Conservation (phyloP, 2,797 vertebrate species). For the Dipus sagitta region DNA sequence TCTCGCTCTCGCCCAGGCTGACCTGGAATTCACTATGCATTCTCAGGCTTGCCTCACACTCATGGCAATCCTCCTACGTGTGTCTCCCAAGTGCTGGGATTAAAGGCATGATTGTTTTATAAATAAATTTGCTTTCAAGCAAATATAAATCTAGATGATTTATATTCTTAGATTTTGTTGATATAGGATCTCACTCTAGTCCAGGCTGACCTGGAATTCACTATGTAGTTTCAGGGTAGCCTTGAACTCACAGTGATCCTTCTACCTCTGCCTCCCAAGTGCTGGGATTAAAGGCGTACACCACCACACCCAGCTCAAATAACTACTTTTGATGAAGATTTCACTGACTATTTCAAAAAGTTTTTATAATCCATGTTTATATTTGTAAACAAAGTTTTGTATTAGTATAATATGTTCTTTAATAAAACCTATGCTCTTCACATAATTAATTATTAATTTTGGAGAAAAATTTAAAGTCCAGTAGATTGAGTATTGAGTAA, state of each 20-base stretch:
- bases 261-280: no score
- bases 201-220: no score
- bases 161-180: background rate
- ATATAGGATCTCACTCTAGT: no score
- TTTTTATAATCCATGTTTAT: background rate
- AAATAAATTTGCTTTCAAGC: constrained; percentile 46
- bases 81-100: no score
- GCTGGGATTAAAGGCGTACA: no score
- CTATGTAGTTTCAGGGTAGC: no score
- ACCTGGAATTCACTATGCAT: no score
- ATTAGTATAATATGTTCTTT: background rate
- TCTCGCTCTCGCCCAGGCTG: no score
- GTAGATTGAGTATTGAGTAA: background rate
- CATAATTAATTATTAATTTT: background rate
- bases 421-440: background rate
- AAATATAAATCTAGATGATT: constrained; percentile 41
- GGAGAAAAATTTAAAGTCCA: background rate
- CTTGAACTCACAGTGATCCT: no score
- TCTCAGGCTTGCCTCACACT: no score
- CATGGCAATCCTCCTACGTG: no score
- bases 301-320: background rate
- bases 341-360: constrained; percentile 43
- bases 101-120: background rate
- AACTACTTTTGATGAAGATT: background rate
- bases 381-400: background rate